Evolutionary conservation across 2,113 vertebrate genomes (phyloP).

Genomic region (Gopherus flavomarginatus): DNA sequence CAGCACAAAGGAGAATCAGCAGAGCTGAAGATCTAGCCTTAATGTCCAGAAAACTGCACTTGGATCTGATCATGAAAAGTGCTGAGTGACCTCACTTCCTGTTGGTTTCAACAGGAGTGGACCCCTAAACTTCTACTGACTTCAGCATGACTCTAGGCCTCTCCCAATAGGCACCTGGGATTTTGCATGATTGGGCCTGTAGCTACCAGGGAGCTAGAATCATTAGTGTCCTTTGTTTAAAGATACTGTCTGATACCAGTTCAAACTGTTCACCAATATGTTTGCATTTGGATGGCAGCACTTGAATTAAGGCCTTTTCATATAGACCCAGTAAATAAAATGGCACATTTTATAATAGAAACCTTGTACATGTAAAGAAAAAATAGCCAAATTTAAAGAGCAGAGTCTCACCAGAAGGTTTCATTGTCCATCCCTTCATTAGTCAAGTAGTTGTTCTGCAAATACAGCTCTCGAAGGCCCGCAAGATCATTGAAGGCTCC

Average conservation of each 20-base stretch:
- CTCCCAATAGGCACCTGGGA: neutral
- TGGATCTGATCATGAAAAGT: neutral
- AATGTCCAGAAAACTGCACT: neutral
- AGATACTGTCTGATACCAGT: neutral
- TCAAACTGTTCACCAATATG: neutral
- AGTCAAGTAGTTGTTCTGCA: constrained; percentile 94
- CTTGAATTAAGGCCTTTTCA: neutral
- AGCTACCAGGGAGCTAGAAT: neutral
- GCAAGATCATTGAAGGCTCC: constrained; percentile 89
- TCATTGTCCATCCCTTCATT: constrained; percentile 94
- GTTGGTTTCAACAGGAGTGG: neutral
- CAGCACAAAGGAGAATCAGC: neutral
- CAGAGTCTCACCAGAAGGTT: constrained; percentile 90
- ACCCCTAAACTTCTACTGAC: neutral
- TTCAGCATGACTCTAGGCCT: neutral
- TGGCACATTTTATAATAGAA: no score
- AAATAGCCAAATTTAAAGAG: neutral
- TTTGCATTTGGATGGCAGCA: neutral
- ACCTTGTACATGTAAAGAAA: neutral
- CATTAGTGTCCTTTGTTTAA: neutral
- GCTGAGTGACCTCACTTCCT: neutral
- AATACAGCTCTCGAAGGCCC: constrained; percentile 91
- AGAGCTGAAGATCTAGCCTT: neutral
- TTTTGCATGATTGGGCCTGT: neutral
- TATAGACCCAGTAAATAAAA: neutral